phyloP scores from a whole-genome alignment of 2,888 invertebrate genomes.

The Eupithecia vulgata region DNA sequence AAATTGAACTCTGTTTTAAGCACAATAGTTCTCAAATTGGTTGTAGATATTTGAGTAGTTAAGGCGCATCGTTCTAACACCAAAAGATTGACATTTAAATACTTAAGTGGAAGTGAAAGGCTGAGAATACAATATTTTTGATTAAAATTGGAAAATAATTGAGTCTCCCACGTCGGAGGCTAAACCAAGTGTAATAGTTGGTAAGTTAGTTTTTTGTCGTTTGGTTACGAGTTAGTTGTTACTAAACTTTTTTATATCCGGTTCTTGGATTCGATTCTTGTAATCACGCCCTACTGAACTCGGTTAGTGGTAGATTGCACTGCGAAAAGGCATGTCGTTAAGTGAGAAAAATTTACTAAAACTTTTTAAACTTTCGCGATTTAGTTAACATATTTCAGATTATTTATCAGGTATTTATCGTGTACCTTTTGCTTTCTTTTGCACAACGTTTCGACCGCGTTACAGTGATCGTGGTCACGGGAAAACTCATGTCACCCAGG shows the following conservation, averaged over 20 bases:
- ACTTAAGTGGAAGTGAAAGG: slow-evolving; percentile 83
- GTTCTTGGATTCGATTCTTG: slow-evolving; percentile 48
- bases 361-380: too few species aligned
- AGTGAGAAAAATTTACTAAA: too few species aligned
- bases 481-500: too few species aligned
- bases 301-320: slow-evolving; percentile 22
- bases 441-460: too few species aligned
- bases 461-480: too few species aligned
- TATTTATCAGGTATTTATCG: too few species aligned
- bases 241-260: slow-evolving; percentile 71
- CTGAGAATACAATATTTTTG: slow-evolving; percentile 80
- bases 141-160: slow-evolving; percentile 84
- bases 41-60: slow-evolving; percentile 46
- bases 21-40: slow-evolving; percentile 48
- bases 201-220: slow-evolving; percentile 64
- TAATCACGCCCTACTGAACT: slow-evolving; percentile 34
- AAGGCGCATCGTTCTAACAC: slow-evolving; percentile 63
- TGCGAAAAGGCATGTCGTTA: slow-evolving; percentile 24
- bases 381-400: too few species aligned
- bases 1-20: slow-evolving; percentile 49
- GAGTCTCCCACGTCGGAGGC: slow-evolving; percentile 79
- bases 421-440: too few species aligned
- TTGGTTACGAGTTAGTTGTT: slow-evolving; percentile 64
- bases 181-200: slow-evolving; percentile 54
- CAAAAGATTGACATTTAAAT: slow-evolving; percentile 83